Evolutionary conservation across 2,797 vertebrate species (phyloP).

Genomic region (Trichosurus vulpecula): DNA sequence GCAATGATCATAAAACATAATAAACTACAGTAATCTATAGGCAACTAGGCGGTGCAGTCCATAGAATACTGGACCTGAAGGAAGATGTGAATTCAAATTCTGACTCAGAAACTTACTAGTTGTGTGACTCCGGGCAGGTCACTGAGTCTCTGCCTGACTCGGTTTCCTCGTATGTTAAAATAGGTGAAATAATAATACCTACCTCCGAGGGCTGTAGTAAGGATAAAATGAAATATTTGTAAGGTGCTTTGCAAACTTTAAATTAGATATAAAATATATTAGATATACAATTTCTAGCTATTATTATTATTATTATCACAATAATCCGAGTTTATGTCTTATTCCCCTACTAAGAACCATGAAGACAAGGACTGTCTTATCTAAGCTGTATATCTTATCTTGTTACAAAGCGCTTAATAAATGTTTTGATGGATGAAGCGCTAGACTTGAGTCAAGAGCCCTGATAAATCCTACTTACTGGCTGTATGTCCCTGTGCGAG

Average conservation of each 20-base stretch:
- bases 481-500: neutral
- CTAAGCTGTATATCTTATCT: neutral
- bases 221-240: neutral
- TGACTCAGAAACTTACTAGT: neutral
- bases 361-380: neutral
- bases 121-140: neutral
- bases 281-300: neutral
- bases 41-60: neutral
- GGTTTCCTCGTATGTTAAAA: neutral
- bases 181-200: neutral
- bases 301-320: neutral
- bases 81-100: neutral
- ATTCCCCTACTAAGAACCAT: neutral
- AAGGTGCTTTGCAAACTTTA: neutral
- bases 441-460: neutral
- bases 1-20: neutral
- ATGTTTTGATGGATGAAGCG: neutral
- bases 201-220: neutral
- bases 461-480: neutral
- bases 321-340: neutral
- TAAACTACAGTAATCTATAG: neutral
- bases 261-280: neutral
- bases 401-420: neutral
- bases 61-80: neutral
- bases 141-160: neutral